Conservation (phyloP, 2,113 vertebrate species). For the Pyrgilauda ruficollis region DNA sequence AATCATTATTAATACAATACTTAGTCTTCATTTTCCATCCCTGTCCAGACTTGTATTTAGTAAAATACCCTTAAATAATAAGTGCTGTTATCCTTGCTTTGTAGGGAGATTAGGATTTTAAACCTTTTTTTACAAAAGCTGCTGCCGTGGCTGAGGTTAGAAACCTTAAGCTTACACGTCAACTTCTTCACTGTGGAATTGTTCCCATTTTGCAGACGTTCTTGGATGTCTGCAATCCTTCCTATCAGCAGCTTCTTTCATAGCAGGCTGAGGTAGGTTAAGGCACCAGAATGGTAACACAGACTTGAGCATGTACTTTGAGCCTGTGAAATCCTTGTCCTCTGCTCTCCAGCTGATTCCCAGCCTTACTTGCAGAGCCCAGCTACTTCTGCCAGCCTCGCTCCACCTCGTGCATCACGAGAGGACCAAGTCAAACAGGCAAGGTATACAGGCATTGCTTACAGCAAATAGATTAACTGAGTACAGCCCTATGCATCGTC, state of each 20-base stretch:
- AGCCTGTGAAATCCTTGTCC: neutral
- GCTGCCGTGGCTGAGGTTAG: neutral
- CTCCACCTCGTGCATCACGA: accelerated
- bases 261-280: neutral
- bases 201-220: neutral
- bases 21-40: neutral
- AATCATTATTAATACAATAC: neutral
- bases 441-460: neutral
- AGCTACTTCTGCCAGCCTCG: neutral
- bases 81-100: neutral
- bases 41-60: neutral
- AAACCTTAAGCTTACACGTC: neutral
- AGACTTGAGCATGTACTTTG: neutral
- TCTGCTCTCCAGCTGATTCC: neutral
- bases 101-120: neutral
- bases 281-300: neutral
- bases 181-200: neutral
- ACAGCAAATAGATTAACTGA: neutral
- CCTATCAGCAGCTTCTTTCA: neutral
- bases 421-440: neutral
- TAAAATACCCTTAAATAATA: neutral
- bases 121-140: neutral
- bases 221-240: neutral
- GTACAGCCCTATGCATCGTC: neutral
- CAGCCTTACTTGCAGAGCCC: neutral